Percentiles rank a stretch among this genome's conserved stretches.
phyloP scores from a whole-genome alignment of 2,888 invertebrate species.

The Tiliacea aurago region DNA sequence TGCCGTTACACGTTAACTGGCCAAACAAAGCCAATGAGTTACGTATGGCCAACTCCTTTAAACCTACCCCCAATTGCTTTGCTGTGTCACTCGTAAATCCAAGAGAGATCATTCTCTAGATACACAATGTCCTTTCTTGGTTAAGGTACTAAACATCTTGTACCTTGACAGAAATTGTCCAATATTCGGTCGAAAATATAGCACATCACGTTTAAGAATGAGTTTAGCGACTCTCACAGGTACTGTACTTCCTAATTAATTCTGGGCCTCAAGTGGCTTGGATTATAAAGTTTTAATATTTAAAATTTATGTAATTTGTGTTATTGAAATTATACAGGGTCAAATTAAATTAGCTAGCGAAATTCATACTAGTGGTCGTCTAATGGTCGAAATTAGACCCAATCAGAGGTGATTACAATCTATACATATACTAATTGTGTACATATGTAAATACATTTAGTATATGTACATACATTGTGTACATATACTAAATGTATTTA shows the following conservation, averaged over 20 bases:
- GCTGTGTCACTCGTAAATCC: not conserved
- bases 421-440: no score
- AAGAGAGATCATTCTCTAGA: not conserved
- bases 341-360: no score
- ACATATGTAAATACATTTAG: no score
- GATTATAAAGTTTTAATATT: not conserved
- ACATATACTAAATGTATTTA: no score
- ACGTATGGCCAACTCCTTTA: conserved; percentile 42
- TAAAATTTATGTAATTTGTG: not conserved
- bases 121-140: conserved; percentile 1
- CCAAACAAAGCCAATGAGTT: conserved; percentile 38
- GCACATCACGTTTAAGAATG: not conserved
- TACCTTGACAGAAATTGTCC: not conserved
- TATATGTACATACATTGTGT: no score
- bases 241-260: not conserved
- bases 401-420: no score
- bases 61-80: conserved; percentile 27
- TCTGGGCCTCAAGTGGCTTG: not conserved
- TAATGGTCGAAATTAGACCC: no score
- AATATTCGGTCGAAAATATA: not conserved
- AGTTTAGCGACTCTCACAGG: not conserved
- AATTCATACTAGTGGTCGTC: no score
- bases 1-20: conserved; percentile 5
- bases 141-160: not conserved
- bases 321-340: no score